A percentile compares a stretch with the other conserved stretches of the same genome.
Conservation (phyloP, 2,113 vertebrate species). For the Arothron firmamentum region DNA sequence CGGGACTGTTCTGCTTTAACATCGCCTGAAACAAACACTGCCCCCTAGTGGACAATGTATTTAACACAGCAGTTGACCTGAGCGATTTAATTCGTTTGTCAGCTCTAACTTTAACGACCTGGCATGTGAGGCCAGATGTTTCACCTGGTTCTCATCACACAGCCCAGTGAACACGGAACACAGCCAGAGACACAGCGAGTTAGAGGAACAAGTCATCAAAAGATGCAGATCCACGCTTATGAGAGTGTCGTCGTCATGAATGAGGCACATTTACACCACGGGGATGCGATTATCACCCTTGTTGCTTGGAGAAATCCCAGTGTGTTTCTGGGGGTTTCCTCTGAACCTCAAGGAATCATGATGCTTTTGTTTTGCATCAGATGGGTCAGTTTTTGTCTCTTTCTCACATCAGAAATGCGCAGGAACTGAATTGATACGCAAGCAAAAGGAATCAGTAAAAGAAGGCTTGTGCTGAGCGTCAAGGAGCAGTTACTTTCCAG, state of each 20-base stretch:
- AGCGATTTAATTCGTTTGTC: slow-evolving; percentile 26
- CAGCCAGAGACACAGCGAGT: slow-evolving; percentile 29
- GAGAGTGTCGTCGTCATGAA: slow-evolving; percentile 40
- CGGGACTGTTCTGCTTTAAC: slow-evolving; percentile 1
- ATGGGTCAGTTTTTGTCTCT: neutral
- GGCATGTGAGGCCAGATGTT: slow-evolving; percentile 59
- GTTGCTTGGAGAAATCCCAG: slow-evolving; percentile 23
- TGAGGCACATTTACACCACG: slow-evolving; percentile 39
- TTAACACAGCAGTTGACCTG: slow-evolving; percentile 43
- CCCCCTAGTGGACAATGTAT: slow-evolving; percentile 37
- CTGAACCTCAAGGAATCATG: neutral
- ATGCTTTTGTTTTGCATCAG: too few relatives aligned
- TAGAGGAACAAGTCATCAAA: slow-evolving; percentile 32
- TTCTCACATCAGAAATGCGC: neutral
- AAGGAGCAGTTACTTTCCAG: slow-evolving; percentile 54
- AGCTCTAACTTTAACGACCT: slow-evolving; percentile 44
- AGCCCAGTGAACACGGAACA: slow-evolving; percentile 24
- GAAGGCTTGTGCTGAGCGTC: slow-evolving; percentile 40
- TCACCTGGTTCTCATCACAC: slow-evolving; percentile 55
- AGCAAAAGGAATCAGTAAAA: slow-evolving; percentile 3
- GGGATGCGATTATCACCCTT: slow-evolving; percentile 43
- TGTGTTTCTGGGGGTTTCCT: neutral
- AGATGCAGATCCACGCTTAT: slow-evolving; percentile 40
- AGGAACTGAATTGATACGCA: neutral
- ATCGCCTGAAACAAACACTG: slow-evolving; percentile 12